phyloP scores from a whole-genome alignment of 1,140 invertebrate species.

The Frieseomelitta varia region DNA sequence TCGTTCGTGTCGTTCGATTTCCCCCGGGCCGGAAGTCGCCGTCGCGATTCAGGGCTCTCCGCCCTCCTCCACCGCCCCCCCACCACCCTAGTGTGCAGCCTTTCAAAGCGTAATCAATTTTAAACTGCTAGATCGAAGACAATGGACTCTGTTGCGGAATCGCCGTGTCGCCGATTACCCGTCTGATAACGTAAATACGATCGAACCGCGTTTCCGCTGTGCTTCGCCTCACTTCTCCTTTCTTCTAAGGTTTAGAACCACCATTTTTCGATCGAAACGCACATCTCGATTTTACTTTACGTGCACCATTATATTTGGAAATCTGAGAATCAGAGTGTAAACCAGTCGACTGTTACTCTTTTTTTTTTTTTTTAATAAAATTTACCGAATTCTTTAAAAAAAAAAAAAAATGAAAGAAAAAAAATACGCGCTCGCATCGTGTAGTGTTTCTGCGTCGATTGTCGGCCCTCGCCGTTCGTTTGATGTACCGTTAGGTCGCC shows the following conservation, averaged over 20 bases:
- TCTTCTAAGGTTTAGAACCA: neutral
- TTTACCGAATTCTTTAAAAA: too few species aligned
- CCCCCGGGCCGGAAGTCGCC: slow-evolving; percentile 58
- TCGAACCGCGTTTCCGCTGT: neutral
- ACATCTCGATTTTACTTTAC: too few species aligned
- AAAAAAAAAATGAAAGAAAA: neutral
- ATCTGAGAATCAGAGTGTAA: neutral
- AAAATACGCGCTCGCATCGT: neutral
- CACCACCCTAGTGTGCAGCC: neutral
- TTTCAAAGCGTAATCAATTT: slow-evolving; percentile 62
- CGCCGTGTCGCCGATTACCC: neutral
- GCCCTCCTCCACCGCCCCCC: neutral
- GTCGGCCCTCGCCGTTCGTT: neutral
- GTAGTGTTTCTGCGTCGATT: neutral
- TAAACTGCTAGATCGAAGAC: slow-evolving; percentile 42
- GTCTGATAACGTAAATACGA: slow-evolving; percentile 24
- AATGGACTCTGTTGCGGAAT: slow-evolving; percentile 22
- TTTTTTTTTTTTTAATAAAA: neutral
- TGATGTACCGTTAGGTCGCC: neutral
- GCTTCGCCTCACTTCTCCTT: neutral
- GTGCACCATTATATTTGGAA: neutral
- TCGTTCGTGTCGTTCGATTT: slow-evolving; percentile 64
- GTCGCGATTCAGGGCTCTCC: slow-evolving; percentile 48
- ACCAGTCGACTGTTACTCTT: neutral
- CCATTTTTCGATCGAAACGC: neutral